Evolutionary conservation across 2,888 invertebrate genomes (phyloP).

Genomic region (Cataglyphis rosenhaueri): DNA sequence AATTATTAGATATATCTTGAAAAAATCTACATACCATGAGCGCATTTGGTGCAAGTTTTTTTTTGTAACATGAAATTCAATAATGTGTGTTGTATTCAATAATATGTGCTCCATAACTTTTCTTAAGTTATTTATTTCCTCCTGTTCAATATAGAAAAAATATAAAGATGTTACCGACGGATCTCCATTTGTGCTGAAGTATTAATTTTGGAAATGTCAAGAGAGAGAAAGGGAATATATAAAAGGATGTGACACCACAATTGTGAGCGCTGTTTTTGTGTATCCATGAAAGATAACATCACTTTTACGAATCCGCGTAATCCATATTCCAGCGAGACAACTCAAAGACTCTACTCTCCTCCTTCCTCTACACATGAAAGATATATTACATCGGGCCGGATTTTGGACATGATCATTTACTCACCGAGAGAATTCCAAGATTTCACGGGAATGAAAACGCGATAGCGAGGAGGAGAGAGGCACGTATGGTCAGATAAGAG

Average conservation of each 20-base stretch:
- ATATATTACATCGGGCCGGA: conserved; percentile 47
- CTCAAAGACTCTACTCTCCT: conserved; percentile 22
- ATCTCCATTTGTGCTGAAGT: not conserved
- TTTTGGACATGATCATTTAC: conserved; percentile 52
- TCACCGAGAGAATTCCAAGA: conserved; percentile 10
- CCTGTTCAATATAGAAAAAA: not conserved
- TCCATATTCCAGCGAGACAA: conserved; percentile 42
- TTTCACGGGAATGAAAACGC: conserved; percentile 5
- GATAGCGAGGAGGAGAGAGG: conserved; percentile 28
- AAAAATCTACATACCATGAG: not conserved
- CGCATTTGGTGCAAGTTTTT: not conserved
- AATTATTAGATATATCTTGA: not conserved
- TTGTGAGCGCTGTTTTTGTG: conserved; percentile 4
- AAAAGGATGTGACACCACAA: not conserved
- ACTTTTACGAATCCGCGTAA: conserved; percentile 26
- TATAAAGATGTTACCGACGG: not conserved
- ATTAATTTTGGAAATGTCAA: conserved; percentile 9
- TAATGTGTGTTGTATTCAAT: not conserved
- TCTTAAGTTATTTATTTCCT: not conserved
- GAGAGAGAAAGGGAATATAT: not conserved
- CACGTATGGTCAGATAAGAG: conserved; percentile 60
- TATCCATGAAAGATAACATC: not conserved
- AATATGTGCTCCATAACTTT: not conserved
- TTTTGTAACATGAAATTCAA: not conserved
- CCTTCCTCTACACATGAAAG: conserved; percentile 20